Conservation (phyloP, 1,140 invertebrate genomes). For the Aporrectodea caliginosa region DNA sequence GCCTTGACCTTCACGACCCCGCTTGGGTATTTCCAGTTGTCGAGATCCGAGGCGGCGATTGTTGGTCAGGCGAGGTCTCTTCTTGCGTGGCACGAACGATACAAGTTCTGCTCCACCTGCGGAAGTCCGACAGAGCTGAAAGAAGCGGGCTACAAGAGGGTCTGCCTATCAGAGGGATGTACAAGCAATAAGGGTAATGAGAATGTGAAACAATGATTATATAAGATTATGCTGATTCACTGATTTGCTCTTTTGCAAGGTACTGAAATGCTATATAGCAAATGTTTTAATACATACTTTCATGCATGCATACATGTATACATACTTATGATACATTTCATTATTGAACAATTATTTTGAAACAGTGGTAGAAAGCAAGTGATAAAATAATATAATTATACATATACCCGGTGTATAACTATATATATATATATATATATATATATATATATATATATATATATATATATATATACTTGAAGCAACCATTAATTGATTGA, state of each 20-base stretch:
- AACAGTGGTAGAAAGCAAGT: no score
- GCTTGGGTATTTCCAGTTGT: conserved; percentile 41
- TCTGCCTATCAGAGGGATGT: conserved; percentile 48
- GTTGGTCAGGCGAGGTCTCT: conserved; percentile 54
- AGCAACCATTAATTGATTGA: no score
- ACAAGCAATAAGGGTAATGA: conserved; percentile 44
- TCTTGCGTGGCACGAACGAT: conserved; percentile 55
- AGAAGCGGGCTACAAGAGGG: conserved; percentile 52
- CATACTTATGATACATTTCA: no score
- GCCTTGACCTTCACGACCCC: conserved; percentile 37
- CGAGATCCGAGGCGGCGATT: conserved; percentile 45
- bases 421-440: no score
- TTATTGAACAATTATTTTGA: no score
- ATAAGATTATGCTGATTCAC: conserved; percentile 12
- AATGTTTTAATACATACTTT: no score
- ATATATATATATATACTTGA: no score
- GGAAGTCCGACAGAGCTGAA: conserved; percentile 46
- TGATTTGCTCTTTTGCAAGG: conserved; percentile 28
- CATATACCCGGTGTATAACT: no score
- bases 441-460: no score
- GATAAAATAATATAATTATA: no score
- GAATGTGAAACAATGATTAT: not conserved
- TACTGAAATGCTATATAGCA: not conserved
- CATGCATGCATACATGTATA: no score
- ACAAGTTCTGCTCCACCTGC: conserved; percentile 58